Evolutionary conservation across 2,113 vertebrate genomes (phyloP), one percentile per base, ranked within the genome.

Genomic region (Leptobrachium leishanense): DNA sequence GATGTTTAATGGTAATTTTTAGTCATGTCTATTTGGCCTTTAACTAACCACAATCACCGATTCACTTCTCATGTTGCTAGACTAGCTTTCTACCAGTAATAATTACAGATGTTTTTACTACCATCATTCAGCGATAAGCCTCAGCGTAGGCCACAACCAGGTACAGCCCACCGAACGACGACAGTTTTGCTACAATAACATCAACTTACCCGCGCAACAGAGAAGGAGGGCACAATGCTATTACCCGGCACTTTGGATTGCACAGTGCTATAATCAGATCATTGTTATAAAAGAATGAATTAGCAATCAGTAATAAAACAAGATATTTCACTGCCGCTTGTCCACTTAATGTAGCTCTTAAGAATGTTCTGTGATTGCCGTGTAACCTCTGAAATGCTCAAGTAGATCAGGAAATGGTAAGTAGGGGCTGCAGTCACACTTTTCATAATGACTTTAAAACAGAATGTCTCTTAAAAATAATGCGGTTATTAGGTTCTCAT

Each of bases 371-470:
- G 40, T 66, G 43, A 66, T 75, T 75, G 11, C 63, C 6, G 20
- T 15, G 31, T 3, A 66, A 64, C 62, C 62, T 39, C 62, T 64
- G 6, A 64, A 46, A 31, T 75, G 63, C 44, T 66, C 5, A 6
- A 54, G 2, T 53, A 54, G 62, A 75, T 75, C 40, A 12, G 20
- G 63, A 67, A 66, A 67, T 67, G 13, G 63, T 66, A 54, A 66
- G 6, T 50, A 31, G 7, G 31, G 31, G 15, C 15, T 7, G 4
- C 4, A 8, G 4, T 50, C 8, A 5, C 46, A 5, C 8, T 50
- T 4, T 50, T 50, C 46, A 50, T 50, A 50, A 50, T 50, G 46
- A 50, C 46, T 50, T 50, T 50, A 50, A 50, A 5, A 50, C 8
- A 50, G 46, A 50, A 50, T 50, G 46, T 50, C 46, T 8, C 8